Evolutionary conservation across 2,888 invertebrate species (phyloP).

Genomic region (Invenusta paracnida): DNA sequence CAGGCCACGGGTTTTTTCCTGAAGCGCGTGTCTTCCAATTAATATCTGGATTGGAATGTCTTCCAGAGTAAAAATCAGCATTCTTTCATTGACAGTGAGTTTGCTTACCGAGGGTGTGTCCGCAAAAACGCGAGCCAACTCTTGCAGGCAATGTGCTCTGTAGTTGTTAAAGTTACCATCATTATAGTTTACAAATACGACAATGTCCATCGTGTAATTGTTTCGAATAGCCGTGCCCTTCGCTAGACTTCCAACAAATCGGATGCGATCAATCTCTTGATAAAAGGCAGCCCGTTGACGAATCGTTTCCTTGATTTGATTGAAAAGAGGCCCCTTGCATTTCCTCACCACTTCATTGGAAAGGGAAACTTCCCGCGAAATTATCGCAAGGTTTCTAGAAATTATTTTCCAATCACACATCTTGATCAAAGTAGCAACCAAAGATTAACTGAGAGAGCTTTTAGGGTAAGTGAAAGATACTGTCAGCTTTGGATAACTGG

Average conservation of each 20-base stretch:
- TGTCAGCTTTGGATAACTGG: too few relatives aligned
- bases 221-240: not conserved
- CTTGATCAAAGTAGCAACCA: too few relatives aligned
- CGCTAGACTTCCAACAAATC: not conserved
- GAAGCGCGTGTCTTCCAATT: not conserved
- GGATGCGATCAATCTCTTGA: slow-evolving; percentile 8
- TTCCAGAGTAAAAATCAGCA: not conserved
- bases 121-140: not conserved
- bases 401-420: not conserved
- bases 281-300: not conserved
- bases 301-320: not conserved
- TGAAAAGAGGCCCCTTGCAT: not conserved
- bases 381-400: not conserved
- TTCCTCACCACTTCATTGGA: not conserved
- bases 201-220: not conserved
- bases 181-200: not conserved
- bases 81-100: not conserved
- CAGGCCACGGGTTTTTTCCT: not conserved
- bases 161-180: not conserved
- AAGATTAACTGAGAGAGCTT: too few relatives aligned
- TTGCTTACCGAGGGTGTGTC: not conserved
- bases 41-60: not conserved
- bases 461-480: too few relatives aligned
- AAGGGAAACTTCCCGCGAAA: not conserved
- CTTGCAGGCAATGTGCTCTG: not conserved